These are phyloP conservation scores for Colistium nudipinnis DNA, from an alignment of 2,113 vertebrate genomes.

Conservation along the genomic window DNA sequence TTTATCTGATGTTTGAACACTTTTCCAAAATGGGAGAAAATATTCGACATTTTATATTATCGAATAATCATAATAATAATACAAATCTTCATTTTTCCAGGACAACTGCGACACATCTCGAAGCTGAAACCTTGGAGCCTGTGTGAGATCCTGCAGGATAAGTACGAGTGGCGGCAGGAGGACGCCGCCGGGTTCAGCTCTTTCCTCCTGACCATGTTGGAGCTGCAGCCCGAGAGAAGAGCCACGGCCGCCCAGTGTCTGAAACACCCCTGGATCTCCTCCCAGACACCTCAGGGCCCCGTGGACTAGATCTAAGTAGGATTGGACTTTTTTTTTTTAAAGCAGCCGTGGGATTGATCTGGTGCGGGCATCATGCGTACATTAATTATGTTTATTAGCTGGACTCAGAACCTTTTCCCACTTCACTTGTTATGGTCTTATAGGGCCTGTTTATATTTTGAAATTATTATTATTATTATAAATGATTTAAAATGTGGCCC, in stretches of 20 bases:
- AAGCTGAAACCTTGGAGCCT: conserved; percentile 96
- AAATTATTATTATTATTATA: background rate
- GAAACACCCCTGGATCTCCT: conserved; percentile 91
- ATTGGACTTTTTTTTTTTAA: no score
- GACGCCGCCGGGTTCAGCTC: conserved; percentile 92
- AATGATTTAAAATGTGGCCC: no score
- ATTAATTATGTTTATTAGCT: conserved; percentile 9
- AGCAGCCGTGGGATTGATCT: conserved; percentile 16
- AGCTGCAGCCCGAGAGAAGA: conserved; percentile 90
- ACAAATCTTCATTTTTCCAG: conserved; percentile 65
- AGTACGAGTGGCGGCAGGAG: conserved; percentile 92
- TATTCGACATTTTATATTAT: background rate
- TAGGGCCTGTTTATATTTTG: background rate
- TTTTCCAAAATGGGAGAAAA: background rate
- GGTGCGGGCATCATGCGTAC: conserved; percentile 46
- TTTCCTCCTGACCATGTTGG: conserved; percentile 94
- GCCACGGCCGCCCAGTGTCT: conserved; percentile 94
- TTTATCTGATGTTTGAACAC: background rate
- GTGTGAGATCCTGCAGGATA: conserved; percentile 93
- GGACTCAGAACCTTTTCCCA: conserved; percentile 1
- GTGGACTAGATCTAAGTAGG: conserved; percentile 13
- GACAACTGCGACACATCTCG: conserved; percentile 91
- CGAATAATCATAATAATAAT: no score
- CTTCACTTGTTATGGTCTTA: background rate
- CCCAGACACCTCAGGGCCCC: conserved; percentile 72